phyloP scores from a whole-genome alignment of 2,888 invertebrate species.

The Diploptera punctata region DNA sequence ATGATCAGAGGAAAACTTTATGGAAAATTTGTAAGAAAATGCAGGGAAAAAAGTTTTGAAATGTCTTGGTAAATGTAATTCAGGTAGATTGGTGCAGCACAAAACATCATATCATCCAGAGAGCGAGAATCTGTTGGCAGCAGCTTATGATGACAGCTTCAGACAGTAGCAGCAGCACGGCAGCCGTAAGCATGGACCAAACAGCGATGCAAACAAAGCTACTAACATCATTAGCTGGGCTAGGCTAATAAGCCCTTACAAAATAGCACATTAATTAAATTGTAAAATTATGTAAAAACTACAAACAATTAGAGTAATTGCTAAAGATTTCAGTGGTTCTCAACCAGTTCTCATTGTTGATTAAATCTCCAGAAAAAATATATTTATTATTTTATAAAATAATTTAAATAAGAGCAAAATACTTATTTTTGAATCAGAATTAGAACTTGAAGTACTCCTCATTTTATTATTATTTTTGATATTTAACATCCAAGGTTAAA shows the following conservation, averaged over 20 bases:
- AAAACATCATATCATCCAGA: conserved; percentile 1
- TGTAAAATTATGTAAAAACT: conserved; percentile 1
- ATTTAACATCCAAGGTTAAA: too few relatives aligned
- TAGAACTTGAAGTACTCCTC: too few relatives aligned
- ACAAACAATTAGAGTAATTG: neutral
- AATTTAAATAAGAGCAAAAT: too few relatives aligned
- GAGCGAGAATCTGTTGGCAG: conserved; percentile 1
- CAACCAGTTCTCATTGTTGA: conserved; percentile 15
- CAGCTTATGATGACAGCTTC: conserved; percentile 25
- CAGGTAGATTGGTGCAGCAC: too few relatives aligned
- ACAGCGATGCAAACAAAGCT: conserved; percentile 31
- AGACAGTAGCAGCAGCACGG: conserved; percentile 30
- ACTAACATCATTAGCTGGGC: conserved; percentile 25
- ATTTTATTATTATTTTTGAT: too few relatives aligned
- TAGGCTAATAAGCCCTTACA: conserved; percentile 15
- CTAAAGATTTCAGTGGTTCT: conserved; percentile 21
- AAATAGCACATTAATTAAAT: neutral
- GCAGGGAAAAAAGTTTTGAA: too few relatives aligned
- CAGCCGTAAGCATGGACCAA: conserved; percentile 28
- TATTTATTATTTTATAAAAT: too few relatives aligned
- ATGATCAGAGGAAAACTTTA: too few relatives aligned
- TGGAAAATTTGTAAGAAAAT: too few relatives aligned
- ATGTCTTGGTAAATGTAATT: too few relatives aligned
- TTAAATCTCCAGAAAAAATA: neutral
- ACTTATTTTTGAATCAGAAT: too few relatives aligned